phyloP scores from a whole-genome alignment of 2,888 invertebrate species.

The Machimus rusticus region DNA sequence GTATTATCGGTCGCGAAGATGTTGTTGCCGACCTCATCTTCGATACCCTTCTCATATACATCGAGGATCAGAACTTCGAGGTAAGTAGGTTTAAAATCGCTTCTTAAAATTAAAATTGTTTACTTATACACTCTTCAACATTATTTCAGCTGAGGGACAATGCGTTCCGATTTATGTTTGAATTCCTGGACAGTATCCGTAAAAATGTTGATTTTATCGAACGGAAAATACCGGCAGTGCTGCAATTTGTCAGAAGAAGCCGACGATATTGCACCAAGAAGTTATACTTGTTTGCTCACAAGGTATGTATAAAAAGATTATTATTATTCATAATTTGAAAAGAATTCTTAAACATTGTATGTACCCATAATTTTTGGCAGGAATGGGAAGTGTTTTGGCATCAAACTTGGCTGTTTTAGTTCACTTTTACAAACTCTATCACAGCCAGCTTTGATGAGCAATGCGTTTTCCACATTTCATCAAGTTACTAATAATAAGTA shows the following conservation, averaged over 20 bases:
- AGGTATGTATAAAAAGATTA: background rate
- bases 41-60: constrained; percentile 22
- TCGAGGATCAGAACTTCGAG: background rate
- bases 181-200: background rate
- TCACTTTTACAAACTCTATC: constrained; percentile 57
- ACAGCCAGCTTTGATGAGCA: constrained; percentile 64
- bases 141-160: background rate
- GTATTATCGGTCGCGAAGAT: constrained; percentile 41
- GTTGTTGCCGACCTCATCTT: constrained; percentile 46
- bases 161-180: background rate
- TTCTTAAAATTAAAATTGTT: background rate
- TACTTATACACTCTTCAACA: background rate
- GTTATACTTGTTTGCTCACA: background rate
- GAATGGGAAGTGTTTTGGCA: constrained; percentile 53
- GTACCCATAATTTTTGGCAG: background rate
- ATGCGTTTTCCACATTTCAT: constrained; percentile 52
- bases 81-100: background rate
- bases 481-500: background rate
- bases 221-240: background rate
- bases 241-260: background rate
- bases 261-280: background rate
- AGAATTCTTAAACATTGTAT: background rate
- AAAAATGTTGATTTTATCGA: background rate
- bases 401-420: constrained; percentile 62
- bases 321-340: background rate